These are phyloP conservation scores for Oryzias woworae DNA, from an alignment of 2,113 vertebrate genomes.

Conservation along the genomic window DNA sequence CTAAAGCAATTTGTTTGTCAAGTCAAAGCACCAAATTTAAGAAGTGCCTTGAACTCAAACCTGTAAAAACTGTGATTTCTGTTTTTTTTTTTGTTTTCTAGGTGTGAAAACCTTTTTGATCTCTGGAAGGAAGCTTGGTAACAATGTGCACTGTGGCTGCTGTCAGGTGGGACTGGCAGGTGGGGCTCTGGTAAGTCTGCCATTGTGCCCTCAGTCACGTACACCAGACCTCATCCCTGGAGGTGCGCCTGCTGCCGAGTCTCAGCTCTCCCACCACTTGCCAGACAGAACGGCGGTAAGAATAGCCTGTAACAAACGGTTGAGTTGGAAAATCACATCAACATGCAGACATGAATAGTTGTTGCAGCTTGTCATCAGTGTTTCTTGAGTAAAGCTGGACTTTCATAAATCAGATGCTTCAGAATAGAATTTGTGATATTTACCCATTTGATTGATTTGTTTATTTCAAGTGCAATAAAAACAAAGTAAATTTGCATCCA, in stretches of 20 bases:
- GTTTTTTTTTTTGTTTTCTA: slow-evolving; percentile 50
- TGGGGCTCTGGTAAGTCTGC: slow-evolving; percentile 64
- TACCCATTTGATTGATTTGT: too few species aligned
- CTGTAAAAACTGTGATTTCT: slow-evolving; percentile 3
- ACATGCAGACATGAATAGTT: too few species aligned
- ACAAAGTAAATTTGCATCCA: too few species aligned
- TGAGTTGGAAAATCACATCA: too few species aligned
- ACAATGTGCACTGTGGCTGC: slow-evolving; percentile 82
- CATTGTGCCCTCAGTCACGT: slow-evolving; percentile 70
- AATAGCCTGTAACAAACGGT: not conserved
- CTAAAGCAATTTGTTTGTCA: not conserved
- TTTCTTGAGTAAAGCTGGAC: too few species aligned
- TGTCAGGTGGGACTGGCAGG: slow-evolving; percentile 76
- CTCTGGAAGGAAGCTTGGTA: slow-evolving; percentile 85
- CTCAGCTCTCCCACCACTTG: slow-evolving; percentile 39
- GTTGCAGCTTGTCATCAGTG: too few species aligned
- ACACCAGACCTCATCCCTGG: slow-evolving; percentile 65
- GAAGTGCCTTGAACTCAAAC: not conserved
- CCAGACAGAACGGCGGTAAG: slow-evolving; percentile 48
- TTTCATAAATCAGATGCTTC: too few species aligned
- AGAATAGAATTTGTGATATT: too few species aligned
- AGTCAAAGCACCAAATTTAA: not conserved
- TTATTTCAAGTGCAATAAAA: too few species aligned
- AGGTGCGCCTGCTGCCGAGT: slow-evolving; percentile 46
- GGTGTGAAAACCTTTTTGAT: slow-evolving; percentile 94